Evolutionary conservation across 2,113 vertebrate genomes (phyloP).

Genomic region (Poicephalus gulielmi): DNA sequence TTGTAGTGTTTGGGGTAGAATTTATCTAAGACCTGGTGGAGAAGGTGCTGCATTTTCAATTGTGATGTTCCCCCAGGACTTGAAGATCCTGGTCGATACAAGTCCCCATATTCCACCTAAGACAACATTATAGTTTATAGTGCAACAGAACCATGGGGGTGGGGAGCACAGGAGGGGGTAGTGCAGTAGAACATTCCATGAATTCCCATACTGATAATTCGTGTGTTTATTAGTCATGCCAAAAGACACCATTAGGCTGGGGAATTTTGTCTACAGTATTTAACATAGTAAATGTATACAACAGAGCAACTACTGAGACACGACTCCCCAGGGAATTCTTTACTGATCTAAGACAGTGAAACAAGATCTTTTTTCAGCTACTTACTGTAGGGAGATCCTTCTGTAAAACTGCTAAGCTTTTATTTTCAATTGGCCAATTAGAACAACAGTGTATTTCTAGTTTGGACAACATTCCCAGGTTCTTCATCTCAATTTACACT

Average conservation of each 20-base stretch:
- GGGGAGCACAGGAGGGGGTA: background rate
- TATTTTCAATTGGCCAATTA: background rate
- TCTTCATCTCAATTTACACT: background rate
- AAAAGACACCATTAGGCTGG: background rate
- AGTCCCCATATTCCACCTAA: constrained; percentile 86
- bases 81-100: constrained; percentile 75
- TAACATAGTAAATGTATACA: background rate
- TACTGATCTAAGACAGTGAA: background rate
- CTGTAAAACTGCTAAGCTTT: background rate
- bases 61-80: constrained; percentile 73
- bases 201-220: background rate
- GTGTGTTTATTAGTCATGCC: background rate
- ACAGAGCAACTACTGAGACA: background rate
- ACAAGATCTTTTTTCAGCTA: background rate
- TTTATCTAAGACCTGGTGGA: constrained; percentile 84
- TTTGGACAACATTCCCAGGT: background rate
- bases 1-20: constrained; percentile 89
- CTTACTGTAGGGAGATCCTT: background rate
- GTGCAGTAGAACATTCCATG: background rate
- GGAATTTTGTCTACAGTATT: background rate
- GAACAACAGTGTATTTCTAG: background rate
- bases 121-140: background rate
- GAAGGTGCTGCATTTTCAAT: constrained; percentile 82
- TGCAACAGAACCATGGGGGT: background rate
- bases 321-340: background rate